Conservation (phyloP, 2,113 vertebrate species). For the Rhipidura dahli region DNA sequence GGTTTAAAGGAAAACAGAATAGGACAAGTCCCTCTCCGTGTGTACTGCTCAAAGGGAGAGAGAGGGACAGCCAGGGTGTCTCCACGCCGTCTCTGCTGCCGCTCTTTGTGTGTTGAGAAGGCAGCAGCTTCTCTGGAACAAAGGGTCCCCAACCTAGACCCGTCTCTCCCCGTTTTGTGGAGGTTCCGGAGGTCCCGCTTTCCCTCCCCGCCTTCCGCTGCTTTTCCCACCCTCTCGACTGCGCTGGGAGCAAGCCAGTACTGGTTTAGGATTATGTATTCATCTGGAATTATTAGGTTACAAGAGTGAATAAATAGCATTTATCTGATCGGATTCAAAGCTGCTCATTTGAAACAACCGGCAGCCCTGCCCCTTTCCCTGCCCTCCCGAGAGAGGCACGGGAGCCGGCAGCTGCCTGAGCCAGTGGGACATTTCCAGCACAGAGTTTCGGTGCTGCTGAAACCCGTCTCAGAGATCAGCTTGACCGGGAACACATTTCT, state of each 20-base stretch:
- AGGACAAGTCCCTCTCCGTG: not conserved
- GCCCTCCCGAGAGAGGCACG: not conserved
- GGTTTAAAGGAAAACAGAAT: not conserved
- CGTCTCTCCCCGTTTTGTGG: not conserved
- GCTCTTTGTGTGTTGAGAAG: not conserved
- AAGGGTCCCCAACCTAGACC: not conserved
- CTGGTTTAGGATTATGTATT: constrained; percentile 51
- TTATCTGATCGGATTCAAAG: constrained; percentile 58
- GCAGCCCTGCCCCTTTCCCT: constrained; percentile 5
- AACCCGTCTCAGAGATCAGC: not conserved
- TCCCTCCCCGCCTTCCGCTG: not conserved
- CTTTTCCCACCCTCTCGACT: constrained; percentile 34
- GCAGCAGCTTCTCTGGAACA: not conserved
- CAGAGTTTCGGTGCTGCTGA: not conserved
- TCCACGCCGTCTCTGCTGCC: not conserved
- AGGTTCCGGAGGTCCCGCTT: not conserved
- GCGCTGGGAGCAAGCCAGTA: constrained; percentile 22
- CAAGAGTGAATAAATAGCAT: constrained; percentile 44
- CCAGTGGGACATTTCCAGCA: not conserved
- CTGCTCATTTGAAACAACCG: constrained; percentile 26
- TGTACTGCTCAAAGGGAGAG: not conserved
- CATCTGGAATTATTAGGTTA: constrained; percentile 53
- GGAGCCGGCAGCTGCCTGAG: not conserved
- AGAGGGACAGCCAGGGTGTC: not conserved
- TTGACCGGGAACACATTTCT: not conserved